Evolutionary conservation across 2,797 vertebrate species (phyloP).

Genomic region (Gouania willdenowi): DNA sequence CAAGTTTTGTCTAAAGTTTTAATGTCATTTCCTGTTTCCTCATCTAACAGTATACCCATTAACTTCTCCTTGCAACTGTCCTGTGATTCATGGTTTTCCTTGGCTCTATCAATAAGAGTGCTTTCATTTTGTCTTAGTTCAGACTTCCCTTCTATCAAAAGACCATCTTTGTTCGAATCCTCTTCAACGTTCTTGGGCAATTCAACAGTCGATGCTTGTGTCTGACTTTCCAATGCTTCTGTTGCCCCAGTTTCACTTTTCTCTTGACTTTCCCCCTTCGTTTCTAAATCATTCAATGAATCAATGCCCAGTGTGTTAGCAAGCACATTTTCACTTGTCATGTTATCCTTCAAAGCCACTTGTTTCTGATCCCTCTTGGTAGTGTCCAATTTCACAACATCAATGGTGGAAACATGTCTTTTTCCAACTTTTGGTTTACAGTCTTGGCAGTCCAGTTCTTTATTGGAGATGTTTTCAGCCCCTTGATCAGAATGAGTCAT

Average conservation of each 20-base stretch:
- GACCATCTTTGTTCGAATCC: slow-evolving; percentile 48
- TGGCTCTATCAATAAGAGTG: slow-evolving; percentile 1
- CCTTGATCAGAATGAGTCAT: slow-evolving; percentile 7
- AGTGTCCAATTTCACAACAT: not conserved
- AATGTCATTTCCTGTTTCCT: slow-evolving; percentile 5
- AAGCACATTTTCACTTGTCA: slow-evolving; percentile 9
- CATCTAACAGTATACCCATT: not conserved
- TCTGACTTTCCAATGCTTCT: slow-evolving; percentile 27
- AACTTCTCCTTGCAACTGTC: slow-evolving; percentile 17
- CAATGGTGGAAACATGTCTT: not conserved
- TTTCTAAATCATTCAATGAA: slow-evolving; percentile 10
- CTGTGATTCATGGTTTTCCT: slow-evolving; percentile 26
- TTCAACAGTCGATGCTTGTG: slow-evolving; percentile 43
- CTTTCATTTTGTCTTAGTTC: slow-evolving; percentile 39
- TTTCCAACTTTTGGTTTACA: not conserved
- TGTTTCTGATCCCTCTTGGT: not conserved
- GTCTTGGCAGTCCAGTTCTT: slow-evolving; percentile 7
- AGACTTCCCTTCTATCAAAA: slow-evolving; percentile 24
- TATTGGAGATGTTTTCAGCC: not conserved
- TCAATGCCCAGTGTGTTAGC: not conserved
- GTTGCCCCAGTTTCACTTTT: slow-evolving; percentile 26
- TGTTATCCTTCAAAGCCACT: slow-evolving; percentile 12
- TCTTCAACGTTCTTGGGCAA: slow-evolving; percentile 49
- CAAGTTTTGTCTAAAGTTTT: slow-evolving; percentile 15
- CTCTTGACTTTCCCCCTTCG: slow-evolving; percentile 23